Evolutionary conservation across 1,140 invertebrate species (phyloP), one percentile per base, ranked within the genome.

Genomic region (Sinella curviseta): DNA sequence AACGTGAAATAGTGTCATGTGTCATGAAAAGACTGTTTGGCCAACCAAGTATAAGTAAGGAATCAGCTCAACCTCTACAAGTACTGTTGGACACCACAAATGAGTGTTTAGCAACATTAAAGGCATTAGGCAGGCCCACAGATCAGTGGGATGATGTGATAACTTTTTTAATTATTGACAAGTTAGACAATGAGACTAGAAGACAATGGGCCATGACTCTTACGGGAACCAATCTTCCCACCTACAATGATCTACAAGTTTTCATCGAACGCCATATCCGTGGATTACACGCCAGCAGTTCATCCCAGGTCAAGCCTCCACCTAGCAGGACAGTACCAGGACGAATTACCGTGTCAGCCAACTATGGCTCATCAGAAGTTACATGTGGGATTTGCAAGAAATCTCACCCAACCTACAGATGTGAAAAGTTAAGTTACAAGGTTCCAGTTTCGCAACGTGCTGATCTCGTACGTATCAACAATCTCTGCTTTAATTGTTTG

Each of bases 171-270:
- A 55, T 65, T 26, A 14, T 35, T n/a, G 57, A 74, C 16, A 78
- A 78, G 60, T 26, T 82, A 20, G 79, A 82, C 36, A 1, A 8
- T 30, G 74, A 79, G 12, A n/a, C 82, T 36, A 35, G 65, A 2
- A 35, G 60, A 17, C 33, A 78, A 24, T 74, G 70, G 70, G 70
- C 30, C 2, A 2, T 34, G 30, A 4, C 4, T 2, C 34, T 74
- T 8, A 74, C 26, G 26, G 4, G 3, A 30, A 31, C 3, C 2
- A 36, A 14, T 12, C 4, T 74, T 8, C 70, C 70, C 24, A 74
- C 30, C 14, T 33, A 14, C 26, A 36, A 74, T 14, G 70, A 74
- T 8, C 34, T 74, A 24, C 33, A 8, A 30, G 30, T 16, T 3
- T 74, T 74, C 33, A 12, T 74, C 17, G 70, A 74, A 74, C 24